Percentiles rank a stretch among this genome's conserved stretches.
Conservation (phyloP, 2,113 vertebrate genomes). For the Pyxicephalus adspersus region DNA sequence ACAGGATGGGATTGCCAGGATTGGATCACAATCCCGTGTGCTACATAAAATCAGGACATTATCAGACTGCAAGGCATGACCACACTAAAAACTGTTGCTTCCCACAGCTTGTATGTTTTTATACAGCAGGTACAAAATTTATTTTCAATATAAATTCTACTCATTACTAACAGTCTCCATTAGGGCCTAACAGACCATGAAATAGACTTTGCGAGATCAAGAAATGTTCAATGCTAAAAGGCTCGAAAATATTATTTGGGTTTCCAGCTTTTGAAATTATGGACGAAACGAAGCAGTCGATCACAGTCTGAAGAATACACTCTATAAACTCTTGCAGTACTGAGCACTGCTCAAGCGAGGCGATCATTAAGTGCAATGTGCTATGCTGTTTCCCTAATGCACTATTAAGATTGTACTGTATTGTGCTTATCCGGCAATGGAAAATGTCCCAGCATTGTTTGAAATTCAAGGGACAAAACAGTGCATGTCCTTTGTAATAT, state of each 20-base stretch:
- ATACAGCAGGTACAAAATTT: constrained; percentile 68
- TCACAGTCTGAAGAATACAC: constrained; percentile 66
- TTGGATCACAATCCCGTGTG: constrained; percentile 12
- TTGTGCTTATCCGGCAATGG: constrained; percentile 56
- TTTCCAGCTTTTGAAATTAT: constrained; percentile 71
- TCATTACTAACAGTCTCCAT: constrained; percentile 75
- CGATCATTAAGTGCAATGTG: constrained; percentile 58
- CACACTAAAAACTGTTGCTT: constrained; percentile 60
- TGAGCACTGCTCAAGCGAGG: constrained; percentile 64
- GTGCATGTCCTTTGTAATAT: not conserved
- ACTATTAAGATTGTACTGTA: constrained; percentile 16
- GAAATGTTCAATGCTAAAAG: constrained; percentile 66
- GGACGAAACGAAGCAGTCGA: constrained; percentile 72
- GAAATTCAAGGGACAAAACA: not conserved
- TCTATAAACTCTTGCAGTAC: constrained; percentile 67
- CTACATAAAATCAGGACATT: constrained; percentile 54
- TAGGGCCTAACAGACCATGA: constrained; percentile 78
- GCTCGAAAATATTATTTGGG: constrained; percentile 70
- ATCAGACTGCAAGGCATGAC: constrained; percentile 50
- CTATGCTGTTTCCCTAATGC: constrained; percentile 60
- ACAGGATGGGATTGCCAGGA: constrained; percentile 14
- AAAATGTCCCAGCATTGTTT: constrained; percentile 50
- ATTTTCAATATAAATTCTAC: constrained; percentile 77
- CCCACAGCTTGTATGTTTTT: constrained; percentile 64
- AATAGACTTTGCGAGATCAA: constrained; percentile 78